Evolutionary conservation across 23 tunicate species (phyloP), one percentile per base, ranked within the genome.

Genomic region (Botrylloides violaceus): DNA sequence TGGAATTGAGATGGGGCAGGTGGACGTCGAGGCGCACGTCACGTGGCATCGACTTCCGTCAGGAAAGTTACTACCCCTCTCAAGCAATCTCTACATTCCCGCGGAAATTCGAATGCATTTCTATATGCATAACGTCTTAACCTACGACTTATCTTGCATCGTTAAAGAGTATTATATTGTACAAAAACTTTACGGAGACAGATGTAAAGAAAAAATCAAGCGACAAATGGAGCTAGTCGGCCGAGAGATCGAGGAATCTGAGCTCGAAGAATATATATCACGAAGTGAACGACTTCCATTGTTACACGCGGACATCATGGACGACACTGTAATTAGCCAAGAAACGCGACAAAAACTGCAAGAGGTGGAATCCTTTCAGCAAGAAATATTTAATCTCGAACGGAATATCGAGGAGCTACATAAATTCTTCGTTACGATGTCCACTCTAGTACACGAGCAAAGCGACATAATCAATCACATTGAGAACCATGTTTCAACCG

Each of bases 381-480:
- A 66, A 49, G 96, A 88, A 65, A 78, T 33, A 7, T 53, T 71
- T 6, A 71, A 71, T 50, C 5, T 56, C 12, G 48, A 88, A 86
- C 64, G 49, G 61, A 82, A 59, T 76, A 88, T 88, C 65, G 27
- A 58, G 25, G 79, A 88, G 49, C 77, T 88, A 25, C 81, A 82
- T 72, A 79, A 88, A 3, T 56, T 86, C 37, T 88, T 78, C 65
- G 35, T 82, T 25, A 61, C 79, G 25, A 75, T 88, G 53, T 88
- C 96, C 24, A 66, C 72, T 9, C 20, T 88, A n/a, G 84, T 88
- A 9, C 66, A 77, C 28, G 96, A 81, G 60, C 96, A 88, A 60
- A 86, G 96, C 1, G 84, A 71, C 21, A 82, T 88, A 53, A 80
- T 88, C 23, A 86, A 88, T 63, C 59, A 83, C 25, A 79, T 88